Evolutionary conservation across 2,113 vertebrate species (phyloP), one percentile per base, ranked within the genome.

Genomic region (Ceyx melanurus): DNA sequence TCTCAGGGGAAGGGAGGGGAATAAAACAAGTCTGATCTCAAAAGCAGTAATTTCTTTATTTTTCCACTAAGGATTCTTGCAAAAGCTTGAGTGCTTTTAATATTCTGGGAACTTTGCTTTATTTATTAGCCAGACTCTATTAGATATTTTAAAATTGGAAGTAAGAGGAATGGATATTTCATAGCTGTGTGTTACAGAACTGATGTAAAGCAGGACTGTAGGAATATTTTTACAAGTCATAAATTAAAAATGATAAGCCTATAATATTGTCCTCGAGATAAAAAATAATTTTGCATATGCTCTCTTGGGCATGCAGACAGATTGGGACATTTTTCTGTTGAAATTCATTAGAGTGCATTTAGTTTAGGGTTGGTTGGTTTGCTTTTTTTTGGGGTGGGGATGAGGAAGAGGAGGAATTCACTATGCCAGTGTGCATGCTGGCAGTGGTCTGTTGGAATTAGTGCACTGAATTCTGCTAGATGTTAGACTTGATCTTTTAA

Each of bases 201-300:
- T 92, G 57, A 95, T 91, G 83, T 94, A 96, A 97, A 96, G 89
- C 75, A 90, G 94, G 51, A 96, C 72, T 86, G 93, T 81, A 94
- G 94, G 86, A 96, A 96, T 97, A 94, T 96, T 97, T 97, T 97
- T 95, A 78, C 89, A 97, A 97, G 96, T 97, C 93, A 96, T 93
- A 82, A 97, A 97, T 98, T 97, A 98, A 98, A 96, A 97, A 96
- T 93, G 88, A 97, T 97, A 97, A 97, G 94, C 91, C 91, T 94
- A 67, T 92, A 96, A 96, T 97, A 95, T 95, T 90, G 81, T 86
- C 82, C 73, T 82, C 90, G 90, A 89, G 80, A 71, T 46, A 78
- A 92, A 96, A 96, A 92, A 66, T 89, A 84, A 87, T 97, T 96
- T 95, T 92, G 48, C 76, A 87, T 92, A 91, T 84, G 48, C 81